phyloP scores from a whole-genome alignment of 2,797 vertebrate species.

The Momotus momota region DNA sequence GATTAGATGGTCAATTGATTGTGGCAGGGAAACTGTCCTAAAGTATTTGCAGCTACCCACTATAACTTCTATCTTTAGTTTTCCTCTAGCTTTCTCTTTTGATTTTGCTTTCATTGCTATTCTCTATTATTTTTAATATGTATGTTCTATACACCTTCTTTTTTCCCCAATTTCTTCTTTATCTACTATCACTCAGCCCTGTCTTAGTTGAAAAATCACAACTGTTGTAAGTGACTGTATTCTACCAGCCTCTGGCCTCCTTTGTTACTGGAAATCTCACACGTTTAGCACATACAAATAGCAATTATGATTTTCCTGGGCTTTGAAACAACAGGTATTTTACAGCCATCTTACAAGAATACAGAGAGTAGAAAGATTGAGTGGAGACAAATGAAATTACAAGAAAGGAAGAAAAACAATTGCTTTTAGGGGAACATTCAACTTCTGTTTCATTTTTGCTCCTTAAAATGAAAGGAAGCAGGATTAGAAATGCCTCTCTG shows the following conservation, averaged over 20 bases:
- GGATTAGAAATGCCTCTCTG: background rate
- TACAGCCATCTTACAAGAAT: background rate
- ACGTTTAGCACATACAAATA: background rate
- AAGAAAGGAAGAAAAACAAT: background rate
- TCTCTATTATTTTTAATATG: background rate
- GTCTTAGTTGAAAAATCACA: background rate
- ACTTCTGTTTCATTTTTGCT: background rate
- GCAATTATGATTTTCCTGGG: background rate
- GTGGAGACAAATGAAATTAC: background rate
- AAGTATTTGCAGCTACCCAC: background rate
- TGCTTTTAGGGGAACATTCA: background rate
- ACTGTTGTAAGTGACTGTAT: background rate
- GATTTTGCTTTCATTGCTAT: background rate
- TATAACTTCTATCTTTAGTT: background rate
- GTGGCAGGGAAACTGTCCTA: background rate
- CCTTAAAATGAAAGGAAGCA: background rate
- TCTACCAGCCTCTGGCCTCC: background rate
- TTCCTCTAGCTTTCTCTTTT: background rate
- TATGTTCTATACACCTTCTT: accelerated
- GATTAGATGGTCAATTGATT: background rate
- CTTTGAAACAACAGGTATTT: background rate
- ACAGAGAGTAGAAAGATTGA: background rate
- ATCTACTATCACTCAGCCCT: background rate
- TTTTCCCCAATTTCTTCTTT: background rate
- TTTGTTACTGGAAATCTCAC: background rate